Evolutionary conservation across 2,113 vertebrate genomes (phyloP).

Genomic region (Microcebus ravelobensis): DNA sequence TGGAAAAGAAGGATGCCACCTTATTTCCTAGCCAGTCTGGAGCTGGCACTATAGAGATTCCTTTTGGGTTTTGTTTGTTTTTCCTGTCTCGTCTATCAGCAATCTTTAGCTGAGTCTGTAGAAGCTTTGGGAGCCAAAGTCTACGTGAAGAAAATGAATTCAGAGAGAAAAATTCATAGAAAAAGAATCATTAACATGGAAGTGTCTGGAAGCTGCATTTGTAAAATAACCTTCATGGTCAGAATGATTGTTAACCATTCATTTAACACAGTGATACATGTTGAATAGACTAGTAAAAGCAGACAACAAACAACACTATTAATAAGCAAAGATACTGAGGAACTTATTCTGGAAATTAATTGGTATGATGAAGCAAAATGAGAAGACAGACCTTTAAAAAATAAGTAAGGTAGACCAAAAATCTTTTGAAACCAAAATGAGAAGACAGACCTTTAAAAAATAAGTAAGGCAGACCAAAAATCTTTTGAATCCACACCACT

Average conservation of each 20-base stretch:
- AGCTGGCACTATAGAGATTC: background rate
- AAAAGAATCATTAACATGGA: constrained; percentile 23
- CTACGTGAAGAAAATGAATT: constrained; percentile 28
- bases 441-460: no score
- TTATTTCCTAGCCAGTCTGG: background rate
- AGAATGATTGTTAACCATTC: background rate
- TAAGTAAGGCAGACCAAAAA: background rate
- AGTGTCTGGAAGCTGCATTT: background rate
- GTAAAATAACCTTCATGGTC: background rate
- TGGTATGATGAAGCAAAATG: constrained; percentile 29
- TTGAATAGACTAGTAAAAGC: background rate
- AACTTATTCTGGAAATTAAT: background rate
- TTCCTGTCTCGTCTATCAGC: background rate
- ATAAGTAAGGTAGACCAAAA: background rate
- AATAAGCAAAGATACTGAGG: background rate
- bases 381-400: background rate
- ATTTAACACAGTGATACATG: background rate
- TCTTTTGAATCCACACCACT: background rate
- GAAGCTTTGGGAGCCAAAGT: background rate
- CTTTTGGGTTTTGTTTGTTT: background rate
- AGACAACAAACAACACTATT: background rate
- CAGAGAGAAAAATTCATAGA: background rate
- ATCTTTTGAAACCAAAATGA: background rate
- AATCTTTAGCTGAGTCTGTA: constrained; percentile 17
- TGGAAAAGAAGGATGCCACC: background rate